These are phyloP conservation scores for Tiaroga cobitis DNA, from an alignment of 2,797 vertebrate genomes.

Conservation along the genomic window DNA sequence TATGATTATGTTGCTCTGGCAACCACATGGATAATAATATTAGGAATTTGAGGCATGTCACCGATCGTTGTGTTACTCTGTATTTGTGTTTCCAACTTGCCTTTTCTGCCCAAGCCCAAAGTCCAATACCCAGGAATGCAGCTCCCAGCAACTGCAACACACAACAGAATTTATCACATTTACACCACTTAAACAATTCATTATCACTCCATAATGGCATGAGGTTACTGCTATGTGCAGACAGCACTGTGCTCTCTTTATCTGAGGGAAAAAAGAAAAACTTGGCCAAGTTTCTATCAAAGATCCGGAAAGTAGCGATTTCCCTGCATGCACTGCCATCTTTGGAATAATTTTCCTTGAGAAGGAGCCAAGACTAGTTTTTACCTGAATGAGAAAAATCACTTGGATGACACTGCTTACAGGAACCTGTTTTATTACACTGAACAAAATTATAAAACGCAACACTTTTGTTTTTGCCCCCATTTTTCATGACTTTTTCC, in stretches of 20 bases:
- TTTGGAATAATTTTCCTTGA: not conserved
- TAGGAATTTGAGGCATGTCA: conserved; percentile 67
- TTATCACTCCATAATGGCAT: not conserved
- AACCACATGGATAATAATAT: conserved; percentile 28
- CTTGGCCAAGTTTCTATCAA: conserved; percentile 12
- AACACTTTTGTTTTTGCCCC: too few relatives aligned
- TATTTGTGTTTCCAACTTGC: conserved; percentile 74
- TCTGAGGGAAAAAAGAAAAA: conserved; percentile 5
- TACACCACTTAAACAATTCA: conserved; percentile 27
- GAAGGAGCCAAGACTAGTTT: conserved; percentile 14
- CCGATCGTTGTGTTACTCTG: conserved; percentile 39
- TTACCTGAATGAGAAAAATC: conserved; percentile 24
- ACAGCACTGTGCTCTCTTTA: conserved; percentile 15
- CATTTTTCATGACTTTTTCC: too few relatives aligned
- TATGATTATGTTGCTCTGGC: conserved; percentile 47
- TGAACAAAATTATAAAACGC: too few relatives aligned
- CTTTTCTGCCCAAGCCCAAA: conserved; percentile 97
- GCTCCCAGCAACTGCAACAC: conserved; percentile 88
- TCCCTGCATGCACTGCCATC: conserved; percentile 10
- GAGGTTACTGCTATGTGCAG: not conserved
- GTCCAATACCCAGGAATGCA: conserved; percentile 87
- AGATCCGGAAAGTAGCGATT: conserved; percentile 7
- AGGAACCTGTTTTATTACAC: not conserved
- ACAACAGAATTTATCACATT: conserved; percentile 50
- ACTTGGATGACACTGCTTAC: not conserved